Evolutionary conservation across 2,113 vertebrate species (phyloP), one percentile per base, ranked within the genome.

Genomic region (Oreocharis arfaki): DNA sequence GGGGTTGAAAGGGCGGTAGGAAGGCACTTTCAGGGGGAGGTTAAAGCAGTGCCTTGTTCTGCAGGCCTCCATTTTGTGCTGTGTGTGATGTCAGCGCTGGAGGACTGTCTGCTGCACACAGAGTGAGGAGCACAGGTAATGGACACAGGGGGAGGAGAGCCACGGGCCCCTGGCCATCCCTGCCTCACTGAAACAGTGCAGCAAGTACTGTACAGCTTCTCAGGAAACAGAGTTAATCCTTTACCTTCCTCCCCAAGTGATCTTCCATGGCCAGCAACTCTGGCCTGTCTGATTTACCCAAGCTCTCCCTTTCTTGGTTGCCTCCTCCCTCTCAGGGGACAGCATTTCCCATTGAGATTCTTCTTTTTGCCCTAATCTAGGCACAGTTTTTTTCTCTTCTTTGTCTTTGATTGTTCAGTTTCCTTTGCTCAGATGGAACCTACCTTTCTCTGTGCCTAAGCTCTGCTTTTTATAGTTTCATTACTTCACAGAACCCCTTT

Each of bases 41-140:
- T 93, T 97, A 85, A 95, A 97, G 87, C 65, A 12, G 64, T 96
- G 74, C 96, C 95, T 97, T 97, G 56, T 97, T 96, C 95, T 93
- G 90, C 96, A 97, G 96, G 96, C 93, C 53, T 97, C 96, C 85
- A 85, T 97, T 87, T 32, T 97, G 94, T 96, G 96, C 91, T 97
- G 94, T n/a, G 89, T 95, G 70, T 95, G 96, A 97, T 57, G 77
- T 47, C 92, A 87, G 86, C 56, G 77, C 94, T 92, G 95, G 92
- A 97, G 83, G 79, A 78, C 46, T 50, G n/a, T 41, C 87, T 15
- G 8, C 85, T 84, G 89, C 83, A 33, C 35, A 2, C 44, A 44
- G 83, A 59, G 47, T 91, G 92, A 95, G 79, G 14, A 95, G 88
- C 87, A 78, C 92, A 96, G 94, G 95, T 95, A 95, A 92, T 16